Evolutionary conservation across 2,888 invertebrate genomes (phyloP), one percentile per base, ranked within the genome.

Genomic region (Ellobium chinense): DNA sequence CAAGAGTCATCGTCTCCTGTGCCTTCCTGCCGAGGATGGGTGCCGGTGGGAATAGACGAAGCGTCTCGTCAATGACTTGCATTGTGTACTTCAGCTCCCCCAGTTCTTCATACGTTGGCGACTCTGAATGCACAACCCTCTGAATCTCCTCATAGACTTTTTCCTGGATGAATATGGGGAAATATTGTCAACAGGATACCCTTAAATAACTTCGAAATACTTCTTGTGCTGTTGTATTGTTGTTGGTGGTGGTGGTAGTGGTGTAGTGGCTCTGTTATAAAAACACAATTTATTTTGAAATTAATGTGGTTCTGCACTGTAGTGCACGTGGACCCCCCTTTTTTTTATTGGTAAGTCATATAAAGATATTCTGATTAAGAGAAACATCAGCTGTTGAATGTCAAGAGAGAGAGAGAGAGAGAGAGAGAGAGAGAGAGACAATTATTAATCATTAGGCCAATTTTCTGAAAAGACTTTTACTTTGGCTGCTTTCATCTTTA

Each of bases 61-160:
- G 31, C 7, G 68, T 68, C 24, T 68, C 68, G 24, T 68, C 37
- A 21, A 68, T 36, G n/a, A 39, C 68, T 24, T 68, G 68, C 9
- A 37, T 39, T 39, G 24, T 37, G 39, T 68, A 68, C n/a, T 37
- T 68, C 5, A 68, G 68, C 27, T 68, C 29, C 3, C 24, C 21
- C n/a, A 68, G 36, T 39, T 68, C 68, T 39, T 68, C 68, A 37
- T 68, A 68, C 14, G 68, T 68, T 36, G 68, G 68, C 12, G n/a
- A 3, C n/a, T 68, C 68, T 5, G 39, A 36, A n/a, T 3, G 3
- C 3, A 68, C 37, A 3, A 39, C 68, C 12, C 9, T 37, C 3
- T n/a, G 9, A n/a, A 68, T 68, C 24, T 68, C 68, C 31, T 68
- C 37, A 21, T n/a, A 39, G 18, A 68, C 68, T 68, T 68, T 68